These are phyloP conservation scores for Tuta absoluta DNA, from an alignment of 2,888 invertebrate species.

Conservation along the genomic window DNA sequence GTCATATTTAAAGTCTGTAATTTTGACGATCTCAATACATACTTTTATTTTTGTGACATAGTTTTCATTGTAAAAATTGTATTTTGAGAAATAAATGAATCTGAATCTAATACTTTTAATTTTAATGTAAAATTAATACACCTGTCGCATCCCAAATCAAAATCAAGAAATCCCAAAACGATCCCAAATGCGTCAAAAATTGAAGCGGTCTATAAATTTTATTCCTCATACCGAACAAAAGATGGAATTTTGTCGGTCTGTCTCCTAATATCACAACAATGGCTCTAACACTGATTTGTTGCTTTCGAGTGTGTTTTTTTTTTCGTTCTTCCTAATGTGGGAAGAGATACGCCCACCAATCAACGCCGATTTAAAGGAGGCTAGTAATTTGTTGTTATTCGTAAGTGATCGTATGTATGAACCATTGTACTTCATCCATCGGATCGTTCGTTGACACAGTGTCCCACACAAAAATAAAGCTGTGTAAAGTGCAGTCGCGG, in stretches of 20 bases:
- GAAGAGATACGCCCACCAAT: conserved; percentile 31
- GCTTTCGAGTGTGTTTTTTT: conserved; percentile 17
- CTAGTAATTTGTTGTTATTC: neutral
- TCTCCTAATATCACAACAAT: conserved; percentile 25
- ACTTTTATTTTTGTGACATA: too few species aligned
- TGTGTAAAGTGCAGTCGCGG: too few species aligned
- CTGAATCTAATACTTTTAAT: too few species aligned
- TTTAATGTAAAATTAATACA: neutral
- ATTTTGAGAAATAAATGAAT: too few species aligned
- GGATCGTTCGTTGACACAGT: too few species aligned
- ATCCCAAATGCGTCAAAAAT: neutral
- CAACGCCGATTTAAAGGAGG: conserved; percentile 27
- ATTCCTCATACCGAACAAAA: conserved; percentile 1
- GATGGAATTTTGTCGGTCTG: conserved; percentile 18
- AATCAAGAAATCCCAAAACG: neutral
- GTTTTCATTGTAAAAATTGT: too few species aligned
- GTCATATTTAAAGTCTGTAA: too few species aligned
- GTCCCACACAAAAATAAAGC: too few species aligned
- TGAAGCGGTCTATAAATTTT: conserved; percentile 12
- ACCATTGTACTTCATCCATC: too few species aligned
- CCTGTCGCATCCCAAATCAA: neutral
- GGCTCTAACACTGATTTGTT: conserved; percentile 31
- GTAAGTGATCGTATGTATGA: neutral
- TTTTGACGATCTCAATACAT: too few species aligned
- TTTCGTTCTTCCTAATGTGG: conserved; percentile 31